A percentile compares a stretch with the other conserved stretches of the same genome.
Evolutionary conservation across 2,888 invertebrate genomes (phyloP).

Genomic region (Reticulitermes lucifugus): DNA sequence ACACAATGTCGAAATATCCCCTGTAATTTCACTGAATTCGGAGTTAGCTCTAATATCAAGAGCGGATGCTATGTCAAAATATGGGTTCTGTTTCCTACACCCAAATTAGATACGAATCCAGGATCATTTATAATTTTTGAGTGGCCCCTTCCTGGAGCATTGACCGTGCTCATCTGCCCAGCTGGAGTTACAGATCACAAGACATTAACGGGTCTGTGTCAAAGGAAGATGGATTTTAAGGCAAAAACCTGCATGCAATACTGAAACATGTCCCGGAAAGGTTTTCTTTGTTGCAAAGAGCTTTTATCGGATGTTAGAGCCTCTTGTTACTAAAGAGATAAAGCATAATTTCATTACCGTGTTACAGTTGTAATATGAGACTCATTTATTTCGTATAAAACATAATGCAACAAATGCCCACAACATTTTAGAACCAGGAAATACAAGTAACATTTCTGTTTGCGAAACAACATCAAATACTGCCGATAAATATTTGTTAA

Average conservation of each 20-base stretch:
- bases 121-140: slow-evolving; percentile 13
- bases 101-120: background rate
- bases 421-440: too few species aligned
- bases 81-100: background rate
- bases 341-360: too few species aligned
- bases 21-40: background rate
- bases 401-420: too few species aligned
- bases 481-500: too few species aligned
- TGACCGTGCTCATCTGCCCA: slow-evolving; percentile 2
- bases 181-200: background rate
- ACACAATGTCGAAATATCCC: background rate
- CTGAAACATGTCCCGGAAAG: background rate
- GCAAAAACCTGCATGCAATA: background rate
- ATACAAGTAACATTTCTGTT: too few species aligned
- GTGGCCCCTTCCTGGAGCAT: slow-evolving; percentile 4
- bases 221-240: background rate
- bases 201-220: slow-evolving; percentile 14
- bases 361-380: too few species aligned
- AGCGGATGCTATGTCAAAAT: background rate
- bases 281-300: background rate
- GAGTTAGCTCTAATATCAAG: background rate
- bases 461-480: too few species aligned
- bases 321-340: too few species aligned
- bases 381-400: too few species aligned
- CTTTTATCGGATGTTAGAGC: too few species aligned